These are phyloP conservation scores for Sternotherus odoratus DNA, from an alignment of 2,797 vertebrate species.

Conservation along the genomic window DNA sequence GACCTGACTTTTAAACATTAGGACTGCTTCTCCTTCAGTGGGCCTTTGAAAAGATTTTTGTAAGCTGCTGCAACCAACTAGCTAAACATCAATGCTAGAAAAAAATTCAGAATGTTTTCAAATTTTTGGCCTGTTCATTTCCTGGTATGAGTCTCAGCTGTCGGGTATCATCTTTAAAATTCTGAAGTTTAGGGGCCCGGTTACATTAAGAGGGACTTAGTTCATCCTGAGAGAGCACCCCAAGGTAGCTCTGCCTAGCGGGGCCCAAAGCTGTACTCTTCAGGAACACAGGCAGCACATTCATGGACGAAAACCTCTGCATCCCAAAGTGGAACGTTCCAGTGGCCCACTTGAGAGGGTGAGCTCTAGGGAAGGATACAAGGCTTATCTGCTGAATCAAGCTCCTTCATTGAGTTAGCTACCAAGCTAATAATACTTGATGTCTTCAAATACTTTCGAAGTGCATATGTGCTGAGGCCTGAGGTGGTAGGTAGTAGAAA, in stretches of 20 bases:
- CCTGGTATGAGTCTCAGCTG: background rate
- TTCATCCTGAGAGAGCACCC: background rate
- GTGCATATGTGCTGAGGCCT: background rate
- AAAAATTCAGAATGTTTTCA: background rate
- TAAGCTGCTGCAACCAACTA: background rate
- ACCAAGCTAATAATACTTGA: background rate
- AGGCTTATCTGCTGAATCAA: background rate
- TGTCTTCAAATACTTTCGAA: background rate
- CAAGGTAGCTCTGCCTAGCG: background rate
- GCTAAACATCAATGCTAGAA: background rate
- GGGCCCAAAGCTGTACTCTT: background rate
- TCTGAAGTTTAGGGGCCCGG: background rate
- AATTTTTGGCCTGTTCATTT: background rate
- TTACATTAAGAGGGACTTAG: fast-evolving
- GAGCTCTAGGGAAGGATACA: background rate
- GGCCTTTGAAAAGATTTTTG: background rate
- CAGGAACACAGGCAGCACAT: background rate
- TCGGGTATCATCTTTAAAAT: background rate
- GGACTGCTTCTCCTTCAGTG: background rate
- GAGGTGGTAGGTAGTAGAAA: background rate
- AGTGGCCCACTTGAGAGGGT: background rate
- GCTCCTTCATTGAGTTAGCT: background rate
- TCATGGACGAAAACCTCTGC: background rate
- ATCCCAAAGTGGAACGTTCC: background rate
- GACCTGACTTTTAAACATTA: background rate